Percentiles rank a stretch among this genome's conserved stretches.
Evolutionary conservation across 2,113 vertebrate genomes (phyloP).

Genomic region (Triplophysa rosa): DNA sequence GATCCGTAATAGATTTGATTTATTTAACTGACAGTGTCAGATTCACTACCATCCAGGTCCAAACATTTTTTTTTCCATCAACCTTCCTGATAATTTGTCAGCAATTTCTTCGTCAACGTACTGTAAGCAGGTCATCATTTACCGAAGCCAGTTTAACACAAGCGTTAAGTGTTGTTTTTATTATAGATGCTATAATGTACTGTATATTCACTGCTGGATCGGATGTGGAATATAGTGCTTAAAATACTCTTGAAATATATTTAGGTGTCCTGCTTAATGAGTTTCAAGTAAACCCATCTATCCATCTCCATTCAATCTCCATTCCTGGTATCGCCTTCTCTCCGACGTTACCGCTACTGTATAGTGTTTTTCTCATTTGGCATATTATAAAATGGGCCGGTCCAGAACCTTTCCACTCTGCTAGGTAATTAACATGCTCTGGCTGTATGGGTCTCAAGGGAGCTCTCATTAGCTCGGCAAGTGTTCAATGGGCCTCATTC

Average conservation of each 20-base stretch:
- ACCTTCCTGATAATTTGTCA: neutral
- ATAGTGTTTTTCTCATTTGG: neutral
- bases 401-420: constrained; percentile 28
- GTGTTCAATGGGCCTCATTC: constrained; percentile 27
- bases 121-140: neutral
- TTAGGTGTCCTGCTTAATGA: constrained; percentile 13
- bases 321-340: neutral
- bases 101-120: neutral
- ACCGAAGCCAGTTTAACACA: neutral
- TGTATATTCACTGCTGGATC: constrained; percentile 17
- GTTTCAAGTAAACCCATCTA: constrained; percentile 10
- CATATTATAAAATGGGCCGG: constrained; percentile 6
- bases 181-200: constrained; percentile 8
- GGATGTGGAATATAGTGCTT: constrained; percentile 15
- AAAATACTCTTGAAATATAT: neutral
- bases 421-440: constrained; percentile 43
- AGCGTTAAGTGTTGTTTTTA: neutral
- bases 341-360: neutral
- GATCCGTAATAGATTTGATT: too few species aligned
- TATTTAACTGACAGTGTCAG: too few species aligned
- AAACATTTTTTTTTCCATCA: neutral
- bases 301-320: neutral
- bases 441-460: constrained; percentile 19
- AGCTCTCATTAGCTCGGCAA: constrained; percentile 45
- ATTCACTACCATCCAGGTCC: neutral